Conservation (phyloP, 2,888 invertebrate species). For the Entomobrya proxima region DNA sequence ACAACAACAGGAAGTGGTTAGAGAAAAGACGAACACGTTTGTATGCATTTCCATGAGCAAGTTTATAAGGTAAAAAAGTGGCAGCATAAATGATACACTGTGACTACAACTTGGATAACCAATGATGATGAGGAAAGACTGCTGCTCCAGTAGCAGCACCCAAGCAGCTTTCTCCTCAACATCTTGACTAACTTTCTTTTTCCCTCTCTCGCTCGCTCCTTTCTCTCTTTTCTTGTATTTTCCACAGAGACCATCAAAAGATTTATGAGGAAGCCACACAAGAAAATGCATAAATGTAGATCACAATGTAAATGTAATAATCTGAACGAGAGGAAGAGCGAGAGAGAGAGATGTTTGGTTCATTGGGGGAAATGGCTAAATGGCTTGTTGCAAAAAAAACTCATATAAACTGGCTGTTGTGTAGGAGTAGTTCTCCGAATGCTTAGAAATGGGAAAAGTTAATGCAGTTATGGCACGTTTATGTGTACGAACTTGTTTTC, state of each 20-base stretch:
- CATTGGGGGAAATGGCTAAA: not conserved
- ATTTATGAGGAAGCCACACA: slow-evolving; percentile 13
- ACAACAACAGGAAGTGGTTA: slow-evolving; percentile 50
- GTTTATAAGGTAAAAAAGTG: not conserved
- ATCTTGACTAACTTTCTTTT: not conserved
- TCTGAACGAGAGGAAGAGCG: too few relatives aligned
- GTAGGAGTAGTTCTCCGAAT: not conserved
- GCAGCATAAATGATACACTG: not conserved
- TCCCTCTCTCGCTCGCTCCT: not conserved
- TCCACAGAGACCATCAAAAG: slow-evolving; percentile 24
- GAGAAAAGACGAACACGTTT: not conserved
- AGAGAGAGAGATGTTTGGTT: too few relatives aligned
- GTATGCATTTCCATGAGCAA: not conserved
- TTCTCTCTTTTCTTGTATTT: too few relatives aligned
- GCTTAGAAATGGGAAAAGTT: not conserved
- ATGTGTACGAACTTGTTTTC: too few relatives aligned
- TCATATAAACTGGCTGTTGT: not conserved
- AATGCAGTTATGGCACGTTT: too few relatives aligned
- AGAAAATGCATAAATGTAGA: slow-evolving; percentile 17
- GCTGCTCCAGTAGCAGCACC: not conserved
- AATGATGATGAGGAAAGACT: not conserved
- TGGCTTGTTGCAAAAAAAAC: not conserved
- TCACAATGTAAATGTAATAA: not conserved
- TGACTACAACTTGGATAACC: not conserved
- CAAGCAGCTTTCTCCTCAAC: not conserved